phyloP scores from a whole-genome alignment of 2,888 invertebrate species.

The Stramonita haemastoma region DNA sequence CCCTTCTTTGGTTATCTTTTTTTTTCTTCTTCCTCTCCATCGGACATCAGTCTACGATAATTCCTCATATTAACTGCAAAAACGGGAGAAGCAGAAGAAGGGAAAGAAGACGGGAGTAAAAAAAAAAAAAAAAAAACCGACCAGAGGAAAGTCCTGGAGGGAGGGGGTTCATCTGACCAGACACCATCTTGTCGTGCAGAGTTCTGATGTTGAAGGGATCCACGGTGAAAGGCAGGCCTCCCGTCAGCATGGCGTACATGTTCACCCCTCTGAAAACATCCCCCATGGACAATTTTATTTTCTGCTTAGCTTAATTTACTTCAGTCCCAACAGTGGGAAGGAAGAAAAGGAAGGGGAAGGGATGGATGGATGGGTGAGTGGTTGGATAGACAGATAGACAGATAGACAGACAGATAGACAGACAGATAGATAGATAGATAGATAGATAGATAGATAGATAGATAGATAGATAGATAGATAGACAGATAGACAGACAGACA shows the following conservation, averaged over 20 bases:
- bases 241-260: conserved; percentile 77
- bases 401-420: background rate
- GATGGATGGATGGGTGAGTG: background rate
- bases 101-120: background rate
- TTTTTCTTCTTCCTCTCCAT: too few species aligned
- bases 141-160: conserved; percentile 69
- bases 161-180: conserved; percentile 73
- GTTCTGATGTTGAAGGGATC: conserved; percentile 76
- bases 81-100: background rate
- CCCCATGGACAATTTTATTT: too few species aligned
- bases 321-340: background rate
- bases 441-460: background rate
- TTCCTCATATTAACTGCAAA: too few species aligned
- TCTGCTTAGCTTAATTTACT: too few species aligned
- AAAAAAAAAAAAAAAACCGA: conserved; percentile 40
- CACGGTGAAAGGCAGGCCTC: conserved; percentile 76
- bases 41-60: too few species aligned
- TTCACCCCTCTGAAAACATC: conserved; percentile 74
- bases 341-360: background rate
- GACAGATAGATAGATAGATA: background rate
- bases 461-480: background rate
- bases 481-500: background rate
- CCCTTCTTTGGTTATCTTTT: too few species aligned
- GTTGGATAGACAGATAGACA: background rate
- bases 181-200: conserved; percentile 74